A percentile compares a stretch with the other conserved stretches of the same genome.
These are phyloP conservation scores for Julus scanicus DNA, from an alignment of 2,888 invertebrate species.

Conservation along the genomic window DNA sequence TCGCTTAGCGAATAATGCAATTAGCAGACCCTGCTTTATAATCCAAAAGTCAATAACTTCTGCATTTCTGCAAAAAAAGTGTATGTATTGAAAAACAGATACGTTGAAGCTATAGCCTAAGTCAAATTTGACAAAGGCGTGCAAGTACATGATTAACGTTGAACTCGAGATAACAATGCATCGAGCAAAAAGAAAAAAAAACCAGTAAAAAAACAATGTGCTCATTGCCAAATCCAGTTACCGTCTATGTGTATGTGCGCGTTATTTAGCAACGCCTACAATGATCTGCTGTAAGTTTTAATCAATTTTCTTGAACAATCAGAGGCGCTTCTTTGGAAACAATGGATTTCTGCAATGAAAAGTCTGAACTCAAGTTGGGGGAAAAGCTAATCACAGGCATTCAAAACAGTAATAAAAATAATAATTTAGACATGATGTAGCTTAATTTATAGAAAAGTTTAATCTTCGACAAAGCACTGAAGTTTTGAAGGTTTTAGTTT, in stretches of 20 bases:
- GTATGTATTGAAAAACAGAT: background rate
- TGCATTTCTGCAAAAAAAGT: background rate
- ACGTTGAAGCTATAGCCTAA: background rate
- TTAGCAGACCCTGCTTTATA: background rate
- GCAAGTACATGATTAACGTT: slow-evolving; percentile 45
- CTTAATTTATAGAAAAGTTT: background rate
- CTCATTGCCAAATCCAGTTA: slow-evolving; percentile 43
- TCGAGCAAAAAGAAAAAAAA: background rate
- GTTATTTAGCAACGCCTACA: background rate
- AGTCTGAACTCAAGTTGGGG: background rate
- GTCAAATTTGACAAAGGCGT: slow-evolving; percentile 41
- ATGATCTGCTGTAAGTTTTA: slow-evolving; percentile 11
- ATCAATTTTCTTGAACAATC: slow-evolving; percentile 42
- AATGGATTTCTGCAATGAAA: slow-evolving; percentile 17
- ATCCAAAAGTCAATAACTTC: slow-evolving; percentile 1
- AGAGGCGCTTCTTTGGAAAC: slow-evolving; percentile 8
- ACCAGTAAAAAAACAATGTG: background rate
- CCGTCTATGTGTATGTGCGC: background rate
- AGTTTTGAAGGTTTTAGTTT: background rate
- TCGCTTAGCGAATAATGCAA: background rate
- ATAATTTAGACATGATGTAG: background rate
- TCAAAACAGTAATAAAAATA: slow-evolving; percentile 13
- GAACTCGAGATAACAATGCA: slow-evolving; percentile 29
- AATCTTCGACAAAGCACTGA: background rate
- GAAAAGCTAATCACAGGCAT: background rate